These are phyloP conservation scores for Babyrousa celebensis DNA, from an alignment of 2,797 vertebrate genomes.

Conservation along the genomic window DNA sequence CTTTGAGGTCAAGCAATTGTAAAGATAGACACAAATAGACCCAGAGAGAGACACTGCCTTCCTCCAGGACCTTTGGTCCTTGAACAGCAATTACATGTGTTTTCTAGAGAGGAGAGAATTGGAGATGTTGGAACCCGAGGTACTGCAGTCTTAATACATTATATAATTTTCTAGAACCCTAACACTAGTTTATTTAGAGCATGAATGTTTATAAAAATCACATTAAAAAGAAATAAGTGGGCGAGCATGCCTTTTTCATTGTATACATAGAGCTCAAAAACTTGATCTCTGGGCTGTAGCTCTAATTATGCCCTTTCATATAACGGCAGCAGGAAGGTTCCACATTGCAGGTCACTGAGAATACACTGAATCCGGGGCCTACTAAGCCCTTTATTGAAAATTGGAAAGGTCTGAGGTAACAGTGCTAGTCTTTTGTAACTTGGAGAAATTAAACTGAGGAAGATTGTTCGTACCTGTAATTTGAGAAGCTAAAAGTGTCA, in stretches of 20 bases:
- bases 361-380: conserved; percentile 44
- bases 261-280: conserved; percentile 43
- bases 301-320: conserved; percentile 76
- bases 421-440: conserved; percentile 79
- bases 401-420: conserved; percentile 63
- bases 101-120: conserved; percentile 67
- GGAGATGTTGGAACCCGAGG: conserved; percentile 54
- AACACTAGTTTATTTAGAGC: conserved; percentile 72
- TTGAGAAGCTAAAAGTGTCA: conserved; percentile 72
- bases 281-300: conserved; percentile 7
- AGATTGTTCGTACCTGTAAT: conserved; percentile 68
- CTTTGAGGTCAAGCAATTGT: conserved; percentile 70
- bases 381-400: conserved; percentile 77
- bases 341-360: conserved; percentile 66
- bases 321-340: conserved; percentile 58
- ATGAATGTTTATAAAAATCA: conserved; percentile 72
- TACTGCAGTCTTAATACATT: conserved; percentile 60
- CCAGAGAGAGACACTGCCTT: conserved; percentile 53
- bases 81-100: conserved; percentile 70
- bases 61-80: conserved; percentile 70
- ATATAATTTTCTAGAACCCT: conserved; percentile 70
- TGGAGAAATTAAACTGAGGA: conserved; percentile 67
- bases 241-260: conserved; percentile 66
- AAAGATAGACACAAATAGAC: conserved; percentile 70
- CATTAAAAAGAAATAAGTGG: conserved; percentile 73